Evolutionary conservation across 2,113 vertebrate genomes (phyloP).

Genomic region (Xenopus borealis): DNA sequence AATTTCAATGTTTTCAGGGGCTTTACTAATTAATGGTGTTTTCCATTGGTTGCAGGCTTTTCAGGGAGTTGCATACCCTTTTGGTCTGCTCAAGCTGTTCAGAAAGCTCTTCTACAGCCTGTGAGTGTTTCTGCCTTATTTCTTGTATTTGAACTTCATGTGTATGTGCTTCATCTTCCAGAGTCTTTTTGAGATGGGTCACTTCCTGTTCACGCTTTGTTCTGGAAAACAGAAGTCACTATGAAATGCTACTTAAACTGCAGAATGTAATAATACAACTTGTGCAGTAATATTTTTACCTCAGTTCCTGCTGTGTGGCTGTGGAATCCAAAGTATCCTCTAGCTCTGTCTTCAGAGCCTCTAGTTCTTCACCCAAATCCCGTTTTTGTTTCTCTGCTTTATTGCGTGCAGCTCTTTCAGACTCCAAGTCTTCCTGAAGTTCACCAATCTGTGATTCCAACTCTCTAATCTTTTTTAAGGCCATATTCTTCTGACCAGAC

Average conservation of each 20-base stretch:
- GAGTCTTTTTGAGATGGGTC: conserved; percentile 82
- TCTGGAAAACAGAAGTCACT: conserved; percentile 57
- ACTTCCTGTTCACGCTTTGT: conserved; percentile 94
- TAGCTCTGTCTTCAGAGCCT: conserved; percentile 92
- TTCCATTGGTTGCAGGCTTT: no score
- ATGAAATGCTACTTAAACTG: neutral
- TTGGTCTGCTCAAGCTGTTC: conserved; percentile 96
- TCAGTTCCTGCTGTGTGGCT: conserved; percentile 92
- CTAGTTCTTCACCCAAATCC: conserved; percentile 93
- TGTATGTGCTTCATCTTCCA: conserved; percentile 85
- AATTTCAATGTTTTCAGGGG: no score
- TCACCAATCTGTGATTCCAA: conserved; percentile 92
- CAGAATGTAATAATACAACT: neutral
- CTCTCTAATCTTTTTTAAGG: conserved; percentile 94
- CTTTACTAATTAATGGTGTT: no score
- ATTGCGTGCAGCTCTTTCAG: conserved; percentile 78
- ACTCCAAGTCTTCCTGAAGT: conserved; percentile 92
- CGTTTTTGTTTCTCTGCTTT: conserved; percentile 95
- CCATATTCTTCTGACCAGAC: conserved; percentile 89
- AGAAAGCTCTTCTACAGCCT: conserved; percentile 89
- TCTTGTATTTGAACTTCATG: conserved; percentile 88
- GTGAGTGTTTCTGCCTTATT: conserved; percentile 90
- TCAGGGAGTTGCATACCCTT: conserved; percentile 70
- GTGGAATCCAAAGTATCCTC: conserved; percentile 95
- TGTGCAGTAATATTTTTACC: conserved; percentile 61